Percentiles rank a stretch among this genome's conserved stretches.
Evolutionary conservation across 2,113 vertebrate genomes (phyloP).

Genomic region (Corythornis madagascariensis): DNA sequence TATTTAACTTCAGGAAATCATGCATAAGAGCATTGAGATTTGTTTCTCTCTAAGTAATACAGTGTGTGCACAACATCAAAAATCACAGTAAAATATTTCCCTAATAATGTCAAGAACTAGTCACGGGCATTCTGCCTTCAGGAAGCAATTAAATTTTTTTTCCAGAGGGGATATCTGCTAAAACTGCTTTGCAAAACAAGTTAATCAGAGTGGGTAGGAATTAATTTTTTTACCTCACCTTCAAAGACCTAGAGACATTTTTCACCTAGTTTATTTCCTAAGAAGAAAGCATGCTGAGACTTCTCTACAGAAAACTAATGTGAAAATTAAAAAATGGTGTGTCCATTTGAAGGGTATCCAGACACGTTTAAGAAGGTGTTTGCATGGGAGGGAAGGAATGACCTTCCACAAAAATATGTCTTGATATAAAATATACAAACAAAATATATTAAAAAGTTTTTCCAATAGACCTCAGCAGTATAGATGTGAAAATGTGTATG

Average conservation of each 20-base stretch:
- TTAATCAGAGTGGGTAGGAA: constrained; percentile 32
- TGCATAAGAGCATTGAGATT: not conserved
- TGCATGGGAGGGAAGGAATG: not conserved
- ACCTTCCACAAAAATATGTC: not conserved
- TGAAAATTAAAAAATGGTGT: not conserved
- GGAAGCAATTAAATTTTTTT: constrained; percentile 27
- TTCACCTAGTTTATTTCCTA: not conserved
- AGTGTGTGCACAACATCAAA: not conserved
- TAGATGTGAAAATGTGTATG: not conserved
- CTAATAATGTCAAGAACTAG: constrained; percentile 7
- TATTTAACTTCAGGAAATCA: constrained; percentile 29
- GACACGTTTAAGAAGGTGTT: not conserved
- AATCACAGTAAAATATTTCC: constrained; percentile 21
- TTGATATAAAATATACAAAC: not conserved
- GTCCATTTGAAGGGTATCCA: not conserved
- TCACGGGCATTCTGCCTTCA: not conserved
- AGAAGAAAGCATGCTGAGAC: not conserved
- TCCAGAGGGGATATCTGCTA: constrained; percentile 9
- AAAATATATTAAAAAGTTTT: not conserved
- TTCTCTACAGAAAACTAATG: not conserved
- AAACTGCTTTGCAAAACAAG: constrained; percentile 21
- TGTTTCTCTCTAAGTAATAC: not conserved
- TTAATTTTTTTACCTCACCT: constrained; percentile 19
- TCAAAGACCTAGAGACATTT: not conserved
- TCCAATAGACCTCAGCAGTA: not conserved